Evolutionary conservation across 92 coral and sea anemone genomes (phyloP).

Genomic region (Zoanthus sociatus): DNA sequence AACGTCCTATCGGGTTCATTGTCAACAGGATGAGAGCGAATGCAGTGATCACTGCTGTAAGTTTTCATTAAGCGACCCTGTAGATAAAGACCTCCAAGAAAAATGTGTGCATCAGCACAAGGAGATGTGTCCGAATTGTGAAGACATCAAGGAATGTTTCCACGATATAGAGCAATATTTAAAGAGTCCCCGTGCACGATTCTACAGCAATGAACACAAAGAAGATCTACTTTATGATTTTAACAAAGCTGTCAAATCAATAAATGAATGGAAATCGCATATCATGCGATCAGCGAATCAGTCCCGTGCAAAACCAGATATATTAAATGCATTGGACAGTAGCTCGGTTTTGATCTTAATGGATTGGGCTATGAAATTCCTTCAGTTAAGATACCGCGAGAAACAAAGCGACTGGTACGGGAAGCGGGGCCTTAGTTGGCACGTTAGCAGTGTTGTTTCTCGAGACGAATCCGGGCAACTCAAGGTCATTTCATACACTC

Average conservation of each 20-base stretch:
- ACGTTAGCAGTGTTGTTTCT: constrained; percentile 16
- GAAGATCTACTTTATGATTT: constrained; percentile 24
- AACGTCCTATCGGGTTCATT: constrained; percentile 48
- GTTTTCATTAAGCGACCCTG: constrained; percentile 50
- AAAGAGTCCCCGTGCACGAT: background rate
- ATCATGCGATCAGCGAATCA: constrained; percentile 18
- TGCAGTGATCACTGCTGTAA: constrained; percentile 65
- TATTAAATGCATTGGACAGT: background rate
- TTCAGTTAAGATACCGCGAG: constrained; percentile 5
- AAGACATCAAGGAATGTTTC: constrained; percentile 13
- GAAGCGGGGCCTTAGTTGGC: constrained; percentile 13
- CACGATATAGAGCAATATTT: background rate
- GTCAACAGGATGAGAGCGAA: constrained; percentile 38
- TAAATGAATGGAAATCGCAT: constrained; percentile 15
- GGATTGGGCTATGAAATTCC: constrained; percentile 25
- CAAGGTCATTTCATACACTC: constrained; percentile 12
- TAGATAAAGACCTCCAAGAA: constrained; percentile 17
- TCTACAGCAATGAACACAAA: constrained; percentile 15
- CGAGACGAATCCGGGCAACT: constrained; percentile 8
- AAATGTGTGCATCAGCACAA: constrained; percentile 1
- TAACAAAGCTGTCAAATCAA: background rate
- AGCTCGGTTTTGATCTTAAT: constrained; percentile 12
- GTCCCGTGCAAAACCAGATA: background rate
- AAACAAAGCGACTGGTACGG: constrained; percentile 5
- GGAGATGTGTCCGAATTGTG: background rate